phyloP scores from a whole-genome alignment of 2,113 vertebrate species.

The Lynx canadensis region DNA sequence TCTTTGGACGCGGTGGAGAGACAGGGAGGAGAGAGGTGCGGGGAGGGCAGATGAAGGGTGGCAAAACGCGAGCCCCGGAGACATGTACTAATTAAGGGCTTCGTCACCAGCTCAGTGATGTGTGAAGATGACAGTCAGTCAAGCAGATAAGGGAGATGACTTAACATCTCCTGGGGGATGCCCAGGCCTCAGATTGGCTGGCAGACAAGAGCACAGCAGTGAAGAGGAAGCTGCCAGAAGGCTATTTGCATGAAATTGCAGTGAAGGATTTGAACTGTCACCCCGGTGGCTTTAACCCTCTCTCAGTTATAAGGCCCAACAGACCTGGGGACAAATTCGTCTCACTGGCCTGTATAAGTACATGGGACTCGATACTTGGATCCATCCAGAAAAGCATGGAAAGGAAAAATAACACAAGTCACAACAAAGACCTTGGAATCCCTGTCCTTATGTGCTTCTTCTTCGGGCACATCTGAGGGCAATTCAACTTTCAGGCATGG shows the following conservation, averaged over 20 bases:
- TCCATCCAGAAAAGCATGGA: accelerated
- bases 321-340: not conserved
- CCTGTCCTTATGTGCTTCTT: not conserved
- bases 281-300: constrained; percentile 72
- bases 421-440: not conserved
- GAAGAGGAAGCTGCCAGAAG: constrained; percentile 91
- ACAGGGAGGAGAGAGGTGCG: not conserved
- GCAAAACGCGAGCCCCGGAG: constrained; percentile 84
- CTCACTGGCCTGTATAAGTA: too few relatives aligned
- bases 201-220: constrained; percentile 94
- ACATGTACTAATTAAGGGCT: constrained; percentile 95
- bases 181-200: constrained; percentile 88
- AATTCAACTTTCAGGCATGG: not conserved
- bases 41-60: constrained; percentile 63
- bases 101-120: constrained; percentile 92
- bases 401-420: not conserved
- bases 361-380: not conserved
- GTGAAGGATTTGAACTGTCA: constrained; percentile 85
- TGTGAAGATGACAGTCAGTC: constrained; percentile 99
- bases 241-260: constrained; percentile 93
- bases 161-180: constrained; percentile 93
- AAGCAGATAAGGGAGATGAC: constrained; percentile 96
- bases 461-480: too few relatives aligned
- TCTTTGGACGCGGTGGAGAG: not conserved
- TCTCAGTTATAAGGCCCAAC: constrained; percentile 17